Evolutionary conservation across 2,797 vertebrate species (phyloP).

Genomic region (Thaleichthys pacificus): DNA sequence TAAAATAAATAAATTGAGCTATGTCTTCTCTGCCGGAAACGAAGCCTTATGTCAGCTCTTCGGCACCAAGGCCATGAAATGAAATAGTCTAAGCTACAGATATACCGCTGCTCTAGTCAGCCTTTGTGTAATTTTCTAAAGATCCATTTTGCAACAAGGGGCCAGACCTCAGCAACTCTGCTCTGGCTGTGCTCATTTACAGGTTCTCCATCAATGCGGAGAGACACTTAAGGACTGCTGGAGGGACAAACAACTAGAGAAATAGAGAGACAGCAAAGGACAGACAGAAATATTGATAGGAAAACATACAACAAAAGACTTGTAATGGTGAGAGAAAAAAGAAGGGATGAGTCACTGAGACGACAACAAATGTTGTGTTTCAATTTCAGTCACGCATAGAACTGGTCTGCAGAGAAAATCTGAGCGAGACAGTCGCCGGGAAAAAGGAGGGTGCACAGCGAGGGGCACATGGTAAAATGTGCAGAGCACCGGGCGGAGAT

Average conservation of each 20-base stretch:
- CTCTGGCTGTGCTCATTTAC: conserved; percentile 6
- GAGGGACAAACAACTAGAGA: not conserved
- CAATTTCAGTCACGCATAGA: not conserved
- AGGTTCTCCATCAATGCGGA: not conserved
- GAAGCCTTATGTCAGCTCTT: conserved; percentile 31
- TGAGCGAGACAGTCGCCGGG: not conserved
- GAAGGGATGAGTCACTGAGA: not conserved
- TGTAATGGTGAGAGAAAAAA: not conserved
- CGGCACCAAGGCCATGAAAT: conserved; percentile 14
- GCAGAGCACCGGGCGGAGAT: not conserved
- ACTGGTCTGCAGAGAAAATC: not conserved
- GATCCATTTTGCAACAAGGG: conserved; percentile 20
- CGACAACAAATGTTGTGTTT: not conserved
- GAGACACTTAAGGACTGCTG: not conserved
- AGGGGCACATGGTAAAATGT: no score
- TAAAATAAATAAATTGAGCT: conserved; percentile 25
- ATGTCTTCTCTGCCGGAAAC: conserved; percentile 14
- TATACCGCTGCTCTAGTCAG: conserved; percentile 14
- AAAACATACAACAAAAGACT: not conserved
- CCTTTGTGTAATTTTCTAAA: conserved; percentile 25
- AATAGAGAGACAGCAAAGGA: not conserved
- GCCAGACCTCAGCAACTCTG: not conserved
- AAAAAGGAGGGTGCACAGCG: not conserved
- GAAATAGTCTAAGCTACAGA: conserved; percentile 21
- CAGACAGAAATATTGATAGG: not conserved